These are phyloP conservation scores for Parazoanthus darwini DNA, from an alignment of 92 coral and sea anemone species.

Conservation along the genomic window DNA sequence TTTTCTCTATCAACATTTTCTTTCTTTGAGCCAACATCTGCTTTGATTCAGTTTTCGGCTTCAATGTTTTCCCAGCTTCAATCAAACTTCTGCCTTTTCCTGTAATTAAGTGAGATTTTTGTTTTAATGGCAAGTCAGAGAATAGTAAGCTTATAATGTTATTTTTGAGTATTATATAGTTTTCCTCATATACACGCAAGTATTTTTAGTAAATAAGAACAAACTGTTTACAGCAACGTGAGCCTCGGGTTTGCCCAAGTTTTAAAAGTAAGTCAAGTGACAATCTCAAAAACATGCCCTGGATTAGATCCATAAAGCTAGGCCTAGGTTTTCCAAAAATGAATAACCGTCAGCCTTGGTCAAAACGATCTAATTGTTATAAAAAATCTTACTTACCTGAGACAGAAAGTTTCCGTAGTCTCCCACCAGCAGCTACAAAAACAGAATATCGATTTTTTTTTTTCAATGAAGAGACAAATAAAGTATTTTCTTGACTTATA, in stretches of 20 bases:
- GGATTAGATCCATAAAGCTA: no score
- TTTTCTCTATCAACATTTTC: constrained; percentile 15
- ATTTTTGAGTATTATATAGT: no score
- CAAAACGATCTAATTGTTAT: not conserved
- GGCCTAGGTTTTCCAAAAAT: no score
- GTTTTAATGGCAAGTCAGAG: not conserved
- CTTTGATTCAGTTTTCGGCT: constrained; percentile 4
- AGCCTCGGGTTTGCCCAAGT: no score
- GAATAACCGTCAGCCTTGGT: no score
- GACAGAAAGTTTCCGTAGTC: not conserved
- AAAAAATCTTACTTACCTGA: not conserved
- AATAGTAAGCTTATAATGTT: no score
- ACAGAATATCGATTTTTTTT: no score
- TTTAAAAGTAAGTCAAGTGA: no score
- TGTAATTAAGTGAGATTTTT: not conserved
- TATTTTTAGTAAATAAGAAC: no score
- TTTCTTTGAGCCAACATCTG: constrained; percentile 25
- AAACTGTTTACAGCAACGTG: no score
- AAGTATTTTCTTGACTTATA: not conserved
- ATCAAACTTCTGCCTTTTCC: constrained; percentile 27
- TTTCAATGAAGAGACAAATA: not conserved
- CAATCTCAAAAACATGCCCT: no score
- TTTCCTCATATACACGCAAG: not conserved
- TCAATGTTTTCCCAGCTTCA: not conserved
- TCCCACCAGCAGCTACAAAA: constrained; percentile 25